Conservation (phyloP, 2,113 vertebrate species). For the Ammospiza caudacuta region DNA sequence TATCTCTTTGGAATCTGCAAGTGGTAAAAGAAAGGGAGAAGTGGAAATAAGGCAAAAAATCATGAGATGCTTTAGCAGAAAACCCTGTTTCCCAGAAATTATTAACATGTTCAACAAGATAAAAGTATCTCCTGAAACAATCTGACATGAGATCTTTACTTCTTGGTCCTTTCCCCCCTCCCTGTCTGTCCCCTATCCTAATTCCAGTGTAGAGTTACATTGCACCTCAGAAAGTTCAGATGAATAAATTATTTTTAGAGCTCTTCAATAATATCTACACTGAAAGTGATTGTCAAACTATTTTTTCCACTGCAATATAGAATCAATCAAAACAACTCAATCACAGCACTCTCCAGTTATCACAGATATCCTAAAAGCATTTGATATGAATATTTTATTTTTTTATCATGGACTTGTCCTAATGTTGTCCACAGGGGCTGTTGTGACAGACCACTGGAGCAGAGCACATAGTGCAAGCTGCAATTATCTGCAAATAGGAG, state of each 20-base stretch:
- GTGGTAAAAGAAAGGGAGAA: background rate
- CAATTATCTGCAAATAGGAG: background rate
- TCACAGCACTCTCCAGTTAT: background rate
- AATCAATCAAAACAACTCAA: background rate
- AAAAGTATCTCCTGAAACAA: background rate
- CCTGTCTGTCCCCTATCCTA: background rate
- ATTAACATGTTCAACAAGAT: background rate
- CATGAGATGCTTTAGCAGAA: background rate
- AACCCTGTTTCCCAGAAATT: background rate
- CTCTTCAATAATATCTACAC: background rate
- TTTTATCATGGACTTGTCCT: background rate
- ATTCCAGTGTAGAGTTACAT: background rate
- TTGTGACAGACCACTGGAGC: background rate
- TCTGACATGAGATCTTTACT: background rate
- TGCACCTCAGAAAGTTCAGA: background rate
- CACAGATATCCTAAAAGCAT: background rate
- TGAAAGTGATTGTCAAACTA: background rate
- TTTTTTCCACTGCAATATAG: background rate
- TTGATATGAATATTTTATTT: background rate
- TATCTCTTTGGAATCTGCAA: background rate
- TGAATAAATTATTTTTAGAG: background rate
- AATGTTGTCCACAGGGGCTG: too few relatives aligned
- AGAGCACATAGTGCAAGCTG: background rate
- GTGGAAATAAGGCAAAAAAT: background rate
- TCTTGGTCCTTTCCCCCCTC: background rate